Evolutionary conservation across 2,113 vertebrate species (phyloP), one percentile per base, ranked within the genome.

Genomic region (Sorex fumeus): DNA sequence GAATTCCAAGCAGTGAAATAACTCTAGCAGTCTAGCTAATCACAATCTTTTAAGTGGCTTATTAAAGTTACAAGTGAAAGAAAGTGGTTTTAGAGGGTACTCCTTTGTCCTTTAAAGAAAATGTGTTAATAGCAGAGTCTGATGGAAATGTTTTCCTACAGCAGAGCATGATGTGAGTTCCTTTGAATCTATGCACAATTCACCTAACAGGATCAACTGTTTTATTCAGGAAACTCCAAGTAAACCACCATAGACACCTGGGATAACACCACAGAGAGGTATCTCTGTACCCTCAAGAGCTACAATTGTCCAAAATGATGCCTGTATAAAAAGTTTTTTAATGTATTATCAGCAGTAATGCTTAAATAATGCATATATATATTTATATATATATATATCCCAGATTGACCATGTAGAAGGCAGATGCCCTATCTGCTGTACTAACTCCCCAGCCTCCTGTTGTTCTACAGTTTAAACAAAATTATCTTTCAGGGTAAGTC

Each of bases 1-100:
- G 0, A 91, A 74, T n/a, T 94, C 7, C 83, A 81, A 82, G 72
- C 34, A 91, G 12, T 66, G 45, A 91, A 77, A n/a, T 64, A 64
- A 75, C 28, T 88, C 40, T 62, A 16, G 7, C 25, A 25, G 7
- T 30, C 40, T 71, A 40, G n/a, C 2, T 82, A 94, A 76, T 86
- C 1, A n/a, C 32, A 84, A 13, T 27, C 8, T 72, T 57, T 64
- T 66, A 83, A 91, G 27, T 79, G 19, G 19, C 50, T 32, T 40
- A 78, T 85, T 60, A 45, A 8, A 53, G 28, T 12, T 77, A 5
- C 40, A 57, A 64, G 8, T 80, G 2, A 92, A 82, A 86, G 43
- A 30, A 32, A 67, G 12, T 28, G 18, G 1, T 0, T 40, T 90
- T 82, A 43, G 15, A n/a, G 67, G 34, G n/a, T 10, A 74, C 1